Evolutionary conservation across 2,888 invertebrate genomes (phyloP).

Genomic region (Cyrtodaria siliqua): DNA sequence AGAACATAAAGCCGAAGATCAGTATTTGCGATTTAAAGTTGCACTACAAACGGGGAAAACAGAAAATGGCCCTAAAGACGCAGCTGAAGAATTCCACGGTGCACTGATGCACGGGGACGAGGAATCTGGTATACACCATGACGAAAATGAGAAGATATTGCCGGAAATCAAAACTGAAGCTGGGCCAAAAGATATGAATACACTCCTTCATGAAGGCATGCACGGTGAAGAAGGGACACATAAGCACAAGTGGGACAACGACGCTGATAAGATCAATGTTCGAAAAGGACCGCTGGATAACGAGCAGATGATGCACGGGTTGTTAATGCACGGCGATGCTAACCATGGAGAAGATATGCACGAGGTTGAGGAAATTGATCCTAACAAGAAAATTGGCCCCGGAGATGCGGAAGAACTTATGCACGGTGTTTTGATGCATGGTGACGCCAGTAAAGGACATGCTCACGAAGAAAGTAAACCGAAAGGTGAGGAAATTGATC

Average conservation of each 20-base stretch:
- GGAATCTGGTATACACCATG: conserved; percentile 55
- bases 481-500: conserved; percentile 3
- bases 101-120: conserved; percentile 75
- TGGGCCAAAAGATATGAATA: conserved; percentile 61
- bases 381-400: conserved; percentile 23
- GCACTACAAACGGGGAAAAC: conserved; percentile 22
- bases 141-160: conserved; percentile 16
- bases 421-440: conserved; percentile 68
- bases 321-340: conserved; percentile 67
- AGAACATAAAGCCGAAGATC: conserved; percentile 66
- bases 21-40: conserved; percentile 55
- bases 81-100: conserved; percentile 72
- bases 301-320: conserved; percentile 67
- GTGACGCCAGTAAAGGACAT: conserved; percentile 47
- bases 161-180: conserved; percentile 32
- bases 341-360: conserved; percentile 9
- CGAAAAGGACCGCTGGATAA: conserved; percentile 22
- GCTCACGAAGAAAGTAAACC: conserved; percentile 11
- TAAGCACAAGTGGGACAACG: conserved; percentile 38
- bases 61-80: conserved; percentile 55
- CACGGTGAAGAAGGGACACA: conserved; percentile 46
- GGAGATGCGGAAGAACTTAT: conserved; percentile 46
- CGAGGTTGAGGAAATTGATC: not conserved
- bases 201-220: conserved; percentile 58
- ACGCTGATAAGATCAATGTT: not conserved